Conservation (phyloP, 2,113 vertebrate species). For the Arvicanthis niloticus region DNA sequence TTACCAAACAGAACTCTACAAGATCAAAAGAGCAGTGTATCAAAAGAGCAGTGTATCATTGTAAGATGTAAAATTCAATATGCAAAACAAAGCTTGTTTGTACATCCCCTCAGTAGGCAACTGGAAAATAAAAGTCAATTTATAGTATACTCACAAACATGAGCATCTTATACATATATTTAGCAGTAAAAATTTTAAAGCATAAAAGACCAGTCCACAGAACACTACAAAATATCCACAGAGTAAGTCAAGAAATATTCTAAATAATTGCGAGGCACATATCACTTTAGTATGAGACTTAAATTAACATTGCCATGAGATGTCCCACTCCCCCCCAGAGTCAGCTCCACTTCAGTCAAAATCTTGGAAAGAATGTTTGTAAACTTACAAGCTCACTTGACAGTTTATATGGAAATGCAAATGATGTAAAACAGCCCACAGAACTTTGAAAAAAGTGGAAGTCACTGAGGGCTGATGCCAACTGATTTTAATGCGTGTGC, state of each 20-base stretch:
- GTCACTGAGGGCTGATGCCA: neutral
- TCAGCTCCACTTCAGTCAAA: neutral
- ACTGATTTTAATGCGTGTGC: neutral
- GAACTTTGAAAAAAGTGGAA: neutral
- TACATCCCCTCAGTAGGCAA: neutral
- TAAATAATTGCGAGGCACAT: neutral
- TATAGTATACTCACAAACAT: neutral
- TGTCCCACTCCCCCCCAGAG: neutral
- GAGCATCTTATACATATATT: slow-evolving; percentile 20
- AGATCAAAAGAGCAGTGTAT: neutral
- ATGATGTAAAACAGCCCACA: neutral
- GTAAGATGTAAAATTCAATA: neutral
- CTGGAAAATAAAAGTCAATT: slow-evolving; percentile 24
- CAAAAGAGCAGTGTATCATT: neutral
- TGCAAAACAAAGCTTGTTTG: slow-evolving; percentile 31
- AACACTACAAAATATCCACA: neutral
- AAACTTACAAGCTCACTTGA: neutral
- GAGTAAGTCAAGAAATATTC: neutral
- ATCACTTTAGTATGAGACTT: neutral
- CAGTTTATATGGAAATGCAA: neutral
- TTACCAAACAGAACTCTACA: neutral
- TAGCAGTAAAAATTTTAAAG: neutral
- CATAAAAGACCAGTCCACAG: neutral
- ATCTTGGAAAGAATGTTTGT: neutral
- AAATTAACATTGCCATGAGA: neutral